Evolutionary conservation across 2,888 invertebrate species (phyloP).

Genomic region (Caenorhabditis panamensis): DNA sequence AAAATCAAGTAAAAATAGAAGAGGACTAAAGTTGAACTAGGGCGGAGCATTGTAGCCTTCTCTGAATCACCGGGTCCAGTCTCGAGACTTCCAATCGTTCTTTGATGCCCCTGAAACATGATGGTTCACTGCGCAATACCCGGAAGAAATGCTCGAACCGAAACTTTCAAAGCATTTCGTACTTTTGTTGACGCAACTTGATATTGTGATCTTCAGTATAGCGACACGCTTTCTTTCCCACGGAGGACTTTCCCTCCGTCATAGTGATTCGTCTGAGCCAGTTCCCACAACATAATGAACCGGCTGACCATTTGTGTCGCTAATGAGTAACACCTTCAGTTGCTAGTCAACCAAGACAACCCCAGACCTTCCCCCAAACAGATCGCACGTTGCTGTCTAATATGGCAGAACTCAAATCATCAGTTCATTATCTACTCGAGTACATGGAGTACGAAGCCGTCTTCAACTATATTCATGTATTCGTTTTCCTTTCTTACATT

Average conservation of each 20-base stretch:
- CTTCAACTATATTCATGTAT: constrained; percentile 18
- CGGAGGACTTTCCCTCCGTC: background rate
- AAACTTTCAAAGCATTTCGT: too few relatives aligned
- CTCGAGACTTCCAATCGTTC: background rate
- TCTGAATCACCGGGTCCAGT: background rate
- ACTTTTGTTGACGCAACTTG: too few relatives aligned
- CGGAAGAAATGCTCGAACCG: too few relatives aligned
- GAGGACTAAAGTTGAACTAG: background rate
- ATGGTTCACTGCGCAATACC: background rate
- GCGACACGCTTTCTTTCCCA: background rate
- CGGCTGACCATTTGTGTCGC: background rate
- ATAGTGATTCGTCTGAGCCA: background rate
- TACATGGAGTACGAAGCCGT: constrained; percentile 6
- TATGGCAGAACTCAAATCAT: background rate
- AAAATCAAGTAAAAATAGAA: too few relatives aligned
- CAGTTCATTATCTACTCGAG: background rate
- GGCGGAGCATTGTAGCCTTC: background rate
- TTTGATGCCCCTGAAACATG: background rate
- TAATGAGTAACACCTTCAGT: background rate
- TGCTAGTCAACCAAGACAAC: too few relatives aligned
- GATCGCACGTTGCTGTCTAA: background rate
- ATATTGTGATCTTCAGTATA: background rate
- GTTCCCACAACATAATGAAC: background rate
- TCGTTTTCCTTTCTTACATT: constrained; percentile 5
- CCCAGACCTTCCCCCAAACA: too few relatives aligned